Conservation (phyloP, 2,113 vertebrate genomes). For the Chascanopsetta lugubris region DNA sequence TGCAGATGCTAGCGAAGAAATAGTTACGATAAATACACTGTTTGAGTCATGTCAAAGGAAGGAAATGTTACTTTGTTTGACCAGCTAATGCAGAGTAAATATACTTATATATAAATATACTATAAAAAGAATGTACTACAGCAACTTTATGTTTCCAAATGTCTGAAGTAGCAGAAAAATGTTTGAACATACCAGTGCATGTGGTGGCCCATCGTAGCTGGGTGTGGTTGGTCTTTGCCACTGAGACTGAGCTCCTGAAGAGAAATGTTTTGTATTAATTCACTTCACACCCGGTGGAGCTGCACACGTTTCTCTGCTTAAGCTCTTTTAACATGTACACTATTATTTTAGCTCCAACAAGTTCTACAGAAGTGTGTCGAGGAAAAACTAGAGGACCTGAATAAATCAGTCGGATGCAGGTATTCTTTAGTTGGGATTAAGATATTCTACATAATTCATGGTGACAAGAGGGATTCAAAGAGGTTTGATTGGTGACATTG, state of each 20-base stretch:
- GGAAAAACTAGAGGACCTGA: slow-evolving; percentile 44
- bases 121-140: not conserved
- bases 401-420: slow-evolving; percentile 21
- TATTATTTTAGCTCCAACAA: slow-evolving; percentile 31
- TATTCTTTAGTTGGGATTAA: slow-evolving; percentile 7
- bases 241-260: slow-evolving; percentile 87
- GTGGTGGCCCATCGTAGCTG: slow-evolving; percentile 92
- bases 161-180: slow-evolving; percentile 9
- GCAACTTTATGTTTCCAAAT: not conserved
- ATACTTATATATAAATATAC: too few species aligned
- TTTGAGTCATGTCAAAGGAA: not conserved
- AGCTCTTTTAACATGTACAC: slow-evolving; percentile 18
- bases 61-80: not conserved
- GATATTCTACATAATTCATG: slow-evolving; percentile 23
- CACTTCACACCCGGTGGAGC: slow-evolving; percentile 74
- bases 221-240: slow-evolving; percentile 93
- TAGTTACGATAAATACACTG: not conserved
- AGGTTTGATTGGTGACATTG: slow-evolving; percentile 1
- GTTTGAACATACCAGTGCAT: slow-evolving; percentile 86
- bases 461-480: slow-evolving; percentile 8
- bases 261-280: slow-evolving; percentile 24
- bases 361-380: slow-evolving; percentile 25
- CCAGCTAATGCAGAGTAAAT: too few species aligned
- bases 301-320: slow-evolving; percentile 35
- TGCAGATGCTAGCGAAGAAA: not conserved